Evolutionary conservation across 1,140 invertebrate species (phyloP), one percentile per base, ranked within the genome.

Genomic region (Zaprionus kolodkinae): DNA sequence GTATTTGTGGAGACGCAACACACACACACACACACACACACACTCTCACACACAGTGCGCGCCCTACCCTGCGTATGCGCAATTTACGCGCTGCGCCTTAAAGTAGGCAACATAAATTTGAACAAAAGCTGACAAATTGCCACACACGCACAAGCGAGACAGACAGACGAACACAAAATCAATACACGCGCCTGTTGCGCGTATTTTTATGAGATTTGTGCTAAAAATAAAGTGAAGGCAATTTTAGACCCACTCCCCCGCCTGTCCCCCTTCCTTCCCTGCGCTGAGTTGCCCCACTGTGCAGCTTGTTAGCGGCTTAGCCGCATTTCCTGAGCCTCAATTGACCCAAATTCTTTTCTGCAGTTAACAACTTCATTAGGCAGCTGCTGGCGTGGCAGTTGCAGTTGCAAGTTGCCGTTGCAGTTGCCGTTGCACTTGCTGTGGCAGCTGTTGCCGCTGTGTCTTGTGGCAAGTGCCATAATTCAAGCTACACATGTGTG

Each of bases 301-400:
- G 17, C 45, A 55, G 69, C 69, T 75, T 73, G 48, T 73, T 73
- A 73, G 33, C 33, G 33, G 33, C 33, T 35, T 35, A 35, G 33
- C 1, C 6, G 33, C 64, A 45, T 65, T 33, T 33, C 38, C 33
- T 35, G 15, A 15, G 40, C 40, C 40, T 3, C n/a, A 11, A 0
- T 72, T 87, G 84, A 88, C 84, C 84, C 67, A 79, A 79, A 76
- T 80, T 86, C 59, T 17, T 10, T 15, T 6, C 21, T 17, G 10
- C 45, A 48, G 65, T 57, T 35, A 57, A 76, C 68, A 74, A 72
- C 75, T 80, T 88, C 81, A 89, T 89, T 89, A 88, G 79, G 68
- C 70, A 33, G 54, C 55, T 40, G 21, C 38, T 40, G 38, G 38
- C 38, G 13, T 71, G 75, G 79, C 77, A 74, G 70, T 33, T 56